Base-by-base conservation (phyloP, 1,140 invertebrate genomes). In the Babylonia areolata region DNA sequence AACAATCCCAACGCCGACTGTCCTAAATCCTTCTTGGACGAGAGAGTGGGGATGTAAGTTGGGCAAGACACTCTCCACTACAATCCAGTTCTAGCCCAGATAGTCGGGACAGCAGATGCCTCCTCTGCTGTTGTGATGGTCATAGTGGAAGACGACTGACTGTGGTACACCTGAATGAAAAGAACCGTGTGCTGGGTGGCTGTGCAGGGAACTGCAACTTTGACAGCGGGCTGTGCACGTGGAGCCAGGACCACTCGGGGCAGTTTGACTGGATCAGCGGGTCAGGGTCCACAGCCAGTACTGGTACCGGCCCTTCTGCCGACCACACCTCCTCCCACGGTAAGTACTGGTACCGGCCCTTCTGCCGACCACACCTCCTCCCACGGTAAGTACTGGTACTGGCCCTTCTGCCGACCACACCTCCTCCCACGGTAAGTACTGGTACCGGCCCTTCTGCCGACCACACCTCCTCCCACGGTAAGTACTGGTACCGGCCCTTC, bases 401-500 rank as follows among this genome's bases (percentile, higher is more conserved):
- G 91, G 91, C 9, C 91, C 92, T 15, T 86, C 87, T 6, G 85
- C 37, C 85, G 92, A 93, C 77, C 91, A 93, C 78, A 92, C 92
- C 73, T 33, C 20, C 37, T 1, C n/a, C 2, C 28, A 78, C 17
- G 73, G 42, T 84, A 28, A 28, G 42, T 46, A 15, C 20, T 0
- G 46, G 84, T 28, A 92, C 91, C 78, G 91, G 91, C 9, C 91
- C 92, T 15, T 86, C 87, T 6, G 85, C 37, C 85, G 92, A 93
- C 77, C 91, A 93, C 78, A 92, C 92, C 73, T 33, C 20, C 37
- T 1, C n/a, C 2, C 28, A 78, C 17, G 73, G 42, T 84, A 28
- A 28, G 42, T 46, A 15, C n/a, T n/a, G n/a, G n/a, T n/a, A 92
- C 91, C 78, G 91, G 91, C 9, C 91, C 92, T 12, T 86, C 87